These are phyloP conservation scores for Siphlonurus alternatus DNA, from an alignment of 2,888 invertebrate genomes.

Conservation along the genomic window DNA sequence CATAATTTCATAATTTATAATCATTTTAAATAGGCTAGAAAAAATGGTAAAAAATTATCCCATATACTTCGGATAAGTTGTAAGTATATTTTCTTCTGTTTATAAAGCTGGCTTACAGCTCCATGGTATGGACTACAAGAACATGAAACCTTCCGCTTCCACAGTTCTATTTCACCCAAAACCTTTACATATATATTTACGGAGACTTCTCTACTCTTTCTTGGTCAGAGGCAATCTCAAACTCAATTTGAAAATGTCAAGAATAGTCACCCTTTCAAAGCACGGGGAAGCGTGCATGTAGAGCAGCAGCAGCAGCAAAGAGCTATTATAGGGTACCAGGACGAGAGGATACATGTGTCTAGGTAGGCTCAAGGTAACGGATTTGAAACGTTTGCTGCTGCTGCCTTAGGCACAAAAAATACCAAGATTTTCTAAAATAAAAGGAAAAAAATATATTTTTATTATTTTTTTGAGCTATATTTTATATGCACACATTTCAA, in stretches of 20 bases:
- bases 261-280: not conserved
- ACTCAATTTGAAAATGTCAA: not conserved
- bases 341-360: not conserved
- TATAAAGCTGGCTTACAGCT: too few relatives aligned
- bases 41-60: too few relatives aligned
- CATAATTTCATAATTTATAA: too few relatives aligned
- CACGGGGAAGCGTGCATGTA: not conserved
- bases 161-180: too few relatives aligned
- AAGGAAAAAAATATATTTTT: not conserved
- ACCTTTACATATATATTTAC: not conserved
- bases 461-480: not conserved
- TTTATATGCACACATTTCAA: not conserved
- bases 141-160: too few relatives aligned
- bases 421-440: not conserved
- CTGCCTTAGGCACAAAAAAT: not conserved
- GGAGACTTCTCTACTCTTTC: not conserved
- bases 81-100: too few relatives aligned
- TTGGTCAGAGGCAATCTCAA: not conserved
- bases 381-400: not conserved
- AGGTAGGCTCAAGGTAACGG: not conserved
- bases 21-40: too few relatives aligned
- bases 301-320: too few relatives aligned
- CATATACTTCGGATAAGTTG: too few relatives aligned
- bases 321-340: not conserved
- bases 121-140: too few relatives aligned